Evolutionary conservation across 2,888 invertebrate species (phyloP).

Genomic region (Coelinius sp.): DNA sequence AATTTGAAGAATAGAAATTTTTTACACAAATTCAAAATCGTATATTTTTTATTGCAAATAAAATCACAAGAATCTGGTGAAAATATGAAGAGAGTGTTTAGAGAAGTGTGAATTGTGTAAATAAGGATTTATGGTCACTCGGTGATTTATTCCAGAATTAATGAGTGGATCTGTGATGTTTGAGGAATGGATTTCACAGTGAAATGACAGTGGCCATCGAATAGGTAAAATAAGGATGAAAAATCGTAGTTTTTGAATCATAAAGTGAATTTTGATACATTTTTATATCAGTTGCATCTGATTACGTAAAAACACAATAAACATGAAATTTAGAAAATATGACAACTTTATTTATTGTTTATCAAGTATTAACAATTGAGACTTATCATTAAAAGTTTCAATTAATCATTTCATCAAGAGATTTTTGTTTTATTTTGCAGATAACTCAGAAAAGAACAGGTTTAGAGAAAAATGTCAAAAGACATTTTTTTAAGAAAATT

Average conservation of each 20-base stretch:
- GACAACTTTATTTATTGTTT: not conserved
- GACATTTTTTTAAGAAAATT: not conserved
- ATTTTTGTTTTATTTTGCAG: not conserved
- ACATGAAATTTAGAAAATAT: conserved; percentile 19
- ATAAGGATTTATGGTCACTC: conserved; percentile 9
- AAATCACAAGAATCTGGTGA: too few relatives aligned
- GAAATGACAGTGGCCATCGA: not conserved
- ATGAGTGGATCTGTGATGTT: conserved; percentile 1
- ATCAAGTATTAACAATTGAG: not conserved
- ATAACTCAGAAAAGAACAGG: not conserved
- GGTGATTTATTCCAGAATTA: not conserved
- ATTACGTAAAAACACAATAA: conserved; percentile 4
- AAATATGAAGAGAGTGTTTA: conserved; percentile 1
- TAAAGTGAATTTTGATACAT: conserved; percentile 10
- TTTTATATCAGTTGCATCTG: conserved; percentile 11
- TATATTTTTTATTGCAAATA: conserved; percentile 4
- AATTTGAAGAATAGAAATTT: not conserved
- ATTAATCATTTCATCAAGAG: not conserved
- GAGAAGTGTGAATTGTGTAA: conserved; percentile 35
- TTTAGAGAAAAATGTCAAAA: not conserved
- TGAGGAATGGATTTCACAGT: not conserved
- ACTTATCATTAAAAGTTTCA: not conserved
- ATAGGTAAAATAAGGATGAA: not conserved
- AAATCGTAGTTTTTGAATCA: conserved; percentile 4
- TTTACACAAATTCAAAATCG: not conserved